Percentiles rank a stretch among this genome's conserved stretches.
Conservation (phyloP, 1,140 invertebrate species). For the Microplitis demolitor region DNA sequence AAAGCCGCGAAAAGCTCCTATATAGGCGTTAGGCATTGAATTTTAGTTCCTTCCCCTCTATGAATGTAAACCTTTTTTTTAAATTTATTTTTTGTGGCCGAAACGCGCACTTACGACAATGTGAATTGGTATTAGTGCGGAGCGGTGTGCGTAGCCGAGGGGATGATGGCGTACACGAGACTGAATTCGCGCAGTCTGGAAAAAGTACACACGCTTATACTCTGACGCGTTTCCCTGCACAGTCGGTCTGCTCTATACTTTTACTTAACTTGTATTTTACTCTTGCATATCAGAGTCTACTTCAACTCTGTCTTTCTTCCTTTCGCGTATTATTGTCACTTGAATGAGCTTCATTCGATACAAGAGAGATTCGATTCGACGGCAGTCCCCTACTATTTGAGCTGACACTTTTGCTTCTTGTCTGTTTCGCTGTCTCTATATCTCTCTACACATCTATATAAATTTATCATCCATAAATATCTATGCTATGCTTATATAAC, state of each 20-base stretch:
- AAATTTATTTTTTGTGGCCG: not conserved
- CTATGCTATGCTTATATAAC: no score
- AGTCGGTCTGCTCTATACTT: not conserved
- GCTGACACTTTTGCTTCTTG: not conserved
- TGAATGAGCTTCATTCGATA: conserved; percentile 18
- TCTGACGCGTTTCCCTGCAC: not conserved
- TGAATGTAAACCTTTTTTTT: no score
- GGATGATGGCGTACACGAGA: no score
- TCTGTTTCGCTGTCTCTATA: not conserved
- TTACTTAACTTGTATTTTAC: not conserved
- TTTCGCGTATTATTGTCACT: conserved; percentile 6
- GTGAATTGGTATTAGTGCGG: no score
- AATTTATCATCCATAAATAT: no score
- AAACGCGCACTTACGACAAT: not conserved
- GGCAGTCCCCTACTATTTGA: not conserved
- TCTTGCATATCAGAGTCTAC: no score
- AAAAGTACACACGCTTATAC: no score
- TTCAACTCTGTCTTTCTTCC: not conserved
- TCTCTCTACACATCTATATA: no score
- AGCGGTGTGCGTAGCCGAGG: no score
- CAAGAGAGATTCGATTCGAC: conserved; percentile 13
- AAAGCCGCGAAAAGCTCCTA: conserved; percentile 3
- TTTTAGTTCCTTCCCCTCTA: no score
- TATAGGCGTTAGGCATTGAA: not conserved
- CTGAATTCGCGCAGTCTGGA: no score